phyloP scores from a whole-genome alignment of 1,140 invertebrate species.

The Dinoponera quadriceps region DNA sequence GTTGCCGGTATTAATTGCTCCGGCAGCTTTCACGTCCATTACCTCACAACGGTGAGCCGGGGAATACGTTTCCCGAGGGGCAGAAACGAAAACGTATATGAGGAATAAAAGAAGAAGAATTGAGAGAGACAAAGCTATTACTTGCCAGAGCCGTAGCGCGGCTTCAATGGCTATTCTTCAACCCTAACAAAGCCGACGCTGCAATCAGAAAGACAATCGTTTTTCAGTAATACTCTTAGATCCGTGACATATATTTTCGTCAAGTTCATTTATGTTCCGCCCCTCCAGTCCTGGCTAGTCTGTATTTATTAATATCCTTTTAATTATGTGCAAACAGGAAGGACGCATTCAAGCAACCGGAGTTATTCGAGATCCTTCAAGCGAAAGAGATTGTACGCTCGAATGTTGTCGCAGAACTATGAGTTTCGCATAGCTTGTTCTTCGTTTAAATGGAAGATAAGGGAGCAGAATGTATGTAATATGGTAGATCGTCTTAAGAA shows the following conservation, averaged over 20 bases:
- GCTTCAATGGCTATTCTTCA: constrained; percentile 59
- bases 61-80: constrained; percentile 19
- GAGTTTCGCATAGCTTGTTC: too few relatives aligned
- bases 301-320: constrained; percentile 57
- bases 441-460: too few relatives aligned
- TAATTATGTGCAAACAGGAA: constrained; percentile 10
- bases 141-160: constrained; percentile 38
- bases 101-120: constrained; percentile 23
- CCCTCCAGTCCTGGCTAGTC: constrained; percentile 5
- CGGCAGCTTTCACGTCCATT: too few relatives aligned
- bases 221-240: constrained; percentile 51
- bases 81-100: constrained; percentile 8
- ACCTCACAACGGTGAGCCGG: constrained; percentile 26
- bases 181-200: constrained; percentile 54
- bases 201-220: constrained; percentile 68
- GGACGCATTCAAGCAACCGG: constrained; percentile 31
- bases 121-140: constrained; percentile 58
- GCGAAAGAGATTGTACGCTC: constrained; percentile 33
- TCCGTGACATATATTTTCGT: constrained; percentile 63
- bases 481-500: constrained; percentile 3
- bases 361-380: constrained; percentile 38
- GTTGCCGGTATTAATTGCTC: constrained; percentile 55
- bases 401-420: too few relatives aligned
- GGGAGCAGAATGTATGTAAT: constrained; percentile 2
- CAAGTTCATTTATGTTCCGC: too few relatives aligned